phyloP scores from a whole-genome alignment of 2,113 vertebrate species.

The Coptodon bakossiorum region DNA sequence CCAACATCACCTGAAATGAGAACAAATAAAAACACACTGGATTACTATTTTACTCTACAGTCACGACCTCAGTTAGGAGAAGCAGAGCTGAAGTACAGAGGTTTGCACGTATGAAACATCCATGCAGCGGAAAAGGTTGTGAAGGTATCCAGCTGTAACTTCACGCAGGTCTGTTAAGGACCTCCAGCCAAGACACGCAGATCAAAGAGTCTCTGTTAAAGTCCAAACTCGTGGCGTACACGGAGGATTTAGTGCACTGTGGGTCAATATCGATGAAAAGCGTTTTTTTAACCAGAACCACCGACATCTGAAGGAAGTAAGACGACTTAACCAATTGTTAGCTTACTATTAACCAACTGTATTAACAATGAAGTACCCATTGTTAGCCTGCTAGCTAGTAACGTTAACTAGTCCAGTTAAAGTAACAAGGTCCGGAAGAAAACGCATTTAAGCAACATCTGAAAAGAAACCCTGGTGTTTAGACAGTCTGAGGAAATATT shows the following conservation, averaged over 20 bases:
- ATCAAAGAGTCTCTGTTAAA: background rate
- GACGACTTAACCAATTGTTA: background rate
- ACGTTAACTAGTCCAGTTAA: background rate
- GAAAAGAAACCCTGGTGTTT: rapidly evolving
- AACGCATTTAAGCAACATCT: background rate
- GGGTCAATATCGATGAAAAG: background rate
- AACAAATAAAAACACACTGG: background rate
- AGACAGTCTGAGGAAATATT: rapidly evolving
- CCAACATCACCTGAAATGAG: slow-evolving; percentile 87
- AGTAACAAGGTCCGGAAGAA: background rate
- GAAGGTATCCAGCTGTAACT: background rate
- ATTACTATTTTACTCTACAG: background rate
- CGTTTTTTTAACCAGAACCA: background rate
- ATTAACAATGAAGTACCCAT: slow-evolving; percentile 38
- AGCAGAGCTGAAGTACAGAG: background rate
- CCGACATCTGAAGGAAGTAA: background rate
- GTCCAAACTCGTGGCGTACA: background rate
- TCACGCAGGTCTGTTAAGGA: background rate
- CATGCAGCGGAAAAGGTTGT: background rate
- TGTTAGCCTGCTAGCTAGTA: slow-evolving; percentile 46
- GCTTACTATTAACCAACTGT: slow-evolving; percentile 16
- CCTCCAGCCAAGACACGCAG: background rate
- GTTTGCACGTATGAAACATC: background rate
- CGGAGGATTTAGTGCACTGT: background rate
- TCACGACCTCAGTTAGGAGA: background rate